Conservation (phyloP, 2,888 invertebrate species). For the Coenonympha arcania region DNA sequence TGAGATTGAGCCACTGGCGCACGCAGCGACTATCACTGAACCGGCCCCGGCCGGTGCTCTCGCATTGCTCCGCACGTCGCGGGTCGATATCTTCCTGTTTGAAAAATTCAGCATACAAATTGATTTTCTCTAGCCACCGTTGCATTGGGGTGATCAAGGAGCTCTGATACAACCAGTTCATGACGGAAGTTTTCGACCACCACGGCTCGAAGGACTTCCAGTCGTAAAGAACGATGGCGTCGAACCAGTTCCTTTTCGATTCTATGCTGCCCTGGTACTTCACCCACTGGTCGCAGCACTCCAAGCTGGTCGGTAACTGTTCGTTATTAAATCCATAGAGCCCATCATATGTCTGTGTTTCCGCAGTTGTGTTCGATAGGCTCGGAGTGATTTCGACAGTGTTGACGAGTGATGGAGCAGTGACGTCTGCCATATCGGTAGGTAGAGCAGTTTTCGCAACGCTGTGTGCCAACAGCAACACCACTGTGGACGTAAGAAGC, state of each 20-base stretch:
- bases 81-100: slow-evolving; percentile 16
- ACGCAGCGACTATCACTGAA: slow-evolving; percentile 35
- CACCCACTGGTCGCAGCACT: slow-evolving; percentile 51
- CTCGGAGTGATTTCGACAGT: not conserved
- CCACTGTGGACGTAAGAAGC: slow-evolving; percentile 27
- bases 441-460: not conserved
- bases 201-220: slow-evolving; percentile 44
- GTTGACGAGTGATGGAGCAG: not conserved
- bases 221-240: slow-evolving; percentile 35
- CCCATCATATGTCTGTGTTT: slow-evolving; percentile 6
- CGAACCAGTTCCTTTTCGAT: slow-evolving; percentile 36
- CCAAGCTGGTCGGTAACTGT: slow-evolving; percentile 28
- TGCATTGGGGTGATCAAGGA: slow-evolving; percentile 54
- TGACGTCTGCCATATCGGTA: not conserved
- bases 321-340: slow-evolving; percentile 31
- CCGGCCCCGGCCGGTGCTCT: slow-evolving; percentile 8
- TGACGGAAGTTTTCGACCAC: slow-evolving; percentile 48
- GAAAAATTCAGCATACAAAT: slow-evolving; percentile 41
- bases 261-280: slow-evolving; percentile 33
- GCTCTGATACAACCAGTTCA: slow-evolving; percentile 56
- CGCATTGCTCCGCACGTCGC: slow-evolving; percentile 17
- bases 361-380: not conserved
- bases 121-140: slow-evolving; percentile 54
- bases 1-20: slow-evolving; percentile 45
- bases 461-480: slow-evolving; percentile 13